Percentiles rank a stretch among this genome's conserved stretches.
These are phyloP conservation scores for Pagrus major DNA, from an alignment of 2,113 vertebrate species.

Conservation along the genomic window DNA sequence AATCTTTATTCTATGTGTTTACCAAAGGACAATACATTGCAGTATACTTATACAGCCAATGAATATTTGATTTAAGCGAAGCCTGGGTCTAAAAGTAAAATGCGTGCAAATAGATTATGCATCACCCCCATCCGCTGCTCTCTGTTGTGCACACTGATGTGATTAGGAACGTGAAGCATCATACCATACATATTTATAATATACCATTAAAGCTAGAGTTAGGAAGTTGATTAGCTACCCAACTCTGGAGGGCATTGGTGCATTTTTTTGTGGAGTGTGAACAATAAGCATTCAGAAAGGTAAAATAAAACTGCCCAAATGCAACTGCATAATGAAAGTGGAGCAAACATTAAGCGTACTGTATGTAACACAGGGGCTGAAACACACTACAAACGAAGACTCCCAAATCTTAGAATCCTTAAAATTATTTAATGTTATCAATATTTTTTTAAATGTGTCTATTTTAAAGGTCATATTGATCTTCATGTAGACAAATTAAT, in stretches of 20 bases:
- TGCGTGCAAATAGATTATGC: constrained; percentile 51
- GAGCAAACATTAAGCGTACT: neutral
- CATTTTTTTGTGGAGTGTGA: constrained; percentile 13
- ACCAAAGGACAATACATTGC: constrained; percentile 10
- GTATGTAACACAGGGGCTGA: neutral
- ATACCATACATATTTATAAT: constrained; percentile 72
- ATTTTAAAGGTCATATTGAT: no score
- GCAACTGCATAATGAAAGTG: constrained; percentile 1
- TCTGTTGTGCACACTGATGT: constrained; percentile 58
- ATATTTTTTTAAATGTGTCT: no score
- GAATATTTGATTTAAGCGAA: constrained; percentile 58
- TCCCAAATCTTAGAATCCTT: neutral
- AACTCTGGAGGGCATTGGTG: constrained; percentile 25
- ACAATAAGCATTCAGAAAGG: constrained; percentile 25
- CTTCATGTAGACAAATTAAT: no score
- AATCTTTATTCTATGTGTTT: constrained; percentile 33
- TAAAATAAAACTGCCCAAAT: constrained; percentile 17
- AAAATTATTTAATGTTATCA: neutral
- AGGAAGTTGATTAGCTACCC: constrained; percentile 51
- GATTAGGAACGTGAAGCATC: constrained; percentile 53
- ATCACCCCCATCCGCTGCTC: constrained; percentile 35
- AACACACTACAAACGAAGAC: neutral
- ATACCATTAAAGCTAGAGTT: constrained; percentile 58
- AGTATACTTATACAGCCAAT: constrained; percentile 25
- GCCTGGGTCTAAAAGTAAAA: constrained; percentile 40